These are phyloP conservation scores for Periparus ater DNA, from an alignment of 2,797 vertebrate genomes.

Conservation along the genomic window DNA sequence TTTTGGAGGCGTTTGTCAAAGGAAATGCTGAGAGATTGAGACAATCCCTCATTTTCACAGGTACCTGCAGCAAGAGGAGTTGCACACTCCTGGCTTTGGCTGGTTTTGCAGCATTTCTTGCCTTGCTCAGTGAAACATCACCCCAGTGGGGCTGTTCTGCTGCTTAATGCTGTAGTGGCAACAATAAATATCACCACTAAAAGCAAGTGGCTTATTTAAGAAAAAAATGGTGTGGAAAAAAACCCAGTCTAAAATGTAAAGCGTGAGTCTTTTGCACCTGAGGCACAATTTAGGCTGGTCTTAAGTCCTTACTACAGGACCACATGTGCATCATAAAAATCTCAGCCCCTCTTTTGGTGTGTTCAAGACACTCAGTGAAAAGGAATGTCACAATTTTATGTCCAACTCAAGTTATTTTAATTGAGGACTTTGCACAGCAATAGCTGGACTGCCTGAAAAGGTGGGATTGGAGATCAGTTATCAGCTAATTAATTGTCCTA, in stretches of 20 bases:
- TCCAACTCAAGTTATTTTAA: neutral
- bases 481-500: neutral
- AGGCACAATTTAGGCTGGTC: neutral
- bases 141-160: neutral
- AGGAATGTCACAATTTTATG: neutral
- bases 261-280: neutral
- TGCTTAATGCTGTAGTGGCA: neutral
- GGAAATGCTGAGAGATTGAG: neutral
- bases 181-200: neutral
- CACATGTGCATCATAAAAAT: neutral
- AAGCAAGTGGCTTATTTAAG: neutral
- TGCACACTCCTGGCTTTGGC: neutral
- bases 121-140: neutral
- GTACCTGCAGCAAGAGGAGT: neutral
- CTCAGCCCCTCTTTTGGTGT: neutral
- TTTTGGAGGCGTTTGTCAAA: neutral
- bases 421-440: neutral
- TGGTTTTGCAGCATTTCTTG: neutral
- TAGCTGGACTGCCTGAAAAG: neutral
- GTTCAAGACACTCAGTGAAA: neutral
- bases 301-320: neutral
- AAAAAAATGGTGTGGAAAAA: neutral
- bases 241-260: rapidly evolving
- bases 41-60: neutral
- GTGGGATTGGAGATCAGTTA: neutral